Evolutionary conservation across 2,797 vertebrate species (phyloP).

Genomic region (Poecilia wingei): DNA sequence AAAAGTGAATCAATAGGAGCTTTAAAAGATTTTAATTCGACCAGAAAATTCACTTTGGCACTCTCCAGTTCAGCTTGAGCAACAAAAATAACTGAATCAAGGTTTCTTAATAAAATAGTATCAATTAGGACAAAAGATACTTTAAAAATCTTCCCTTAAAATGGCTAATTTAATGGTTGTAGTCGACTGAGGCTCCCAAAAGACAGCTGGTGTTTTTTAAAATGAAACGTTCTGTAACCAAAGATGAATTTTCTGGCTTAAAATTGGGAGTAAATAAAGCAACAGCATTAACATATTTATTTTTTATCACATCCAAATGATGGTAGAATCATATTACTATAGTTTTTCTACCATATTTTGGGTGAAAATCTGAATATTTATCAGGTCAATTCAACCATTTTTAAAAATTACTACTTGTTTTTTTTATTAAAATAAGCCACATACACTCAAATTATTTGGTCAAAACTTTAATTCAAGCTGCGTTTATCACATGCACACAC

Average conservation of each 20-base stretch:
- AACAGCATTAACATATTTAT: too few relatives aligned
- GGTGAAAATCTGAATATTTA: too few relatives aligned
- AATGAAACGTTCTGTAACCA: too few relatives aligned
- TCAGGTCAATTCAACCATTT: background rate
- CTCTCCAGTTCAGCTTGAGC: background rate
- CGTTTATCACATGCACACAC: conserved; percentile 72
- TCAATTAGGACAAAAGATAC: background rate
- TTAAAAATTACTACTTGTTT: background rate
- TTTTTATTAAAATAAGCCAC: background rate
- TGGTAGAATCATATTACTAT: too few relatives aligned
- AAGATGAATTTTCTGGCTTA: too few relatives aligned
- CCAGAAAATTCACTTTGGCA: background rate
- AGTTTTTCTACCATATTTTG: too few relatives aligned
- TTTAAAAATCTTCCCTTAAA: background rate
- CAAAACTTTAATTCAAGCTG: conserved; percentile 77
- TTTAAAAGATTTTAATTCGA: background rate
- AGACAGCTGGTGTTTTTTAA: too few relatives aligned
- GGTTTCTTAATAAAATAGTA: background rate
- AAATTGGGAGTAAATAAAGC: too few relatives aligned
- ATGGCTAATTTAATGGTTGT: too few relatives aligned
- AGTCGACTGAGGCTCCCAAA: background rate
- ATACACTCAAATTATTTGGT: conserved; percentile 37
- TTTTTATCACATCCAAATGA: too few relatives aligned
- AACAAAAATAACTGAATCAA: background rate
- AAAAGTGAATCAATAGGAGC: too few relatives aligned